Percentiles rank a stretch among this genome's conserved stretches.
Evolutionary conservation across 2,797 vertebrate species (phyloP).

Genomic region (Argyrosomus regius): DNA sequence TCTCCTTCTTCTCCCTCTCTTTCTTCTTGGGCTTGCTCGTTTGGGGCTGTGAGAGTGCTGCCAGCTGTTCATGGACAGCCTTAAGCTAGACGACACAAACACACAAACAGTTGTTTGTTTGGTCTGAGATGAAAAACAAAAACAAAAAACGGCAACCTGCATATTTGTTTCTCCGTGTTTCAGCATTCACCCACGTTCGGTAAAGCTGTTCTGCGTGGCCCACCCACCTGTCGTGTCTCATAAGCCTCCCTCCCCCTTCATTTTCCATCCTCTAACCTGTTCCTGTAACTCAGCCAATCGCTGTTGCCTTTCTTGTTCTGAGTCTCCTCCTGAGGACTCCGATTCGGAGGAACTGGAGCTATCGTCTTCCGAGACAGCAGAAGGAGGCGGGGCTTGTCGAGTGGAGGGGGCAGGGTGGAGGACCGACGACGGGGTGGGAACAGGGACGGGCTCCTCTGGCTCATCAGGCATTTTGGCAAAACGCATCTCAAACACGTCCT

Average conservation of each 20-base stretch:
- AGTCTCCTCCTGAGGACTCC: conserved; percentile 91
- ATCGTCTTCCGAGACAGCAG: conserved; percentile 87
- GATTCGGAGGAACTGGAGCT: conserved; percentile 93
- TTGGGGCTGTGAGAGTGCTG: conserved; percentile 93
- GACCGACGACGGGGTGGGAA: conserved; percentile 88
- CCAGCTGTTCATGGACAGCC: conserved; percentile 95
- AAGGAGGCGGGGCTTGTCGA: conserved; percentile 87
- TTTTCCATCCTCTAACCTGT: conserved; percentile 86
- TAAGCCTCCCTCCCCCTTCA: conserved; percentile 70
- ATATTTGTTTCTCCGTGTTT: conserved; percentile 25
- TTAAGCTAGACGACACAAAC: conserved; percentile 84
- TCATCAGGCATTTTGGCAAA: conserved; percentile 97
- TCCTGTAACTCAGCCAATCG: conserved; percentile 94
- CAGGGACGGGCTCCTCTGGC: conserved; percentile 85
- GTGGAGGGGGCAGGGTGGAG: conserved; percentile 88
- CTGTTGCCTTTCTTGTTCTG: conserved; percentile 92
- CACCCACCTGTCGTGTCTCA: conserved; percentile 66
- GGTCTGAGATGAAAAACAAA: conserved; percentile 6
- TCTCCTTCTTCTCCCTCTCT: conserved; percentile 90
- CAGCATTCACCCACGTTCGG: conserved; percentile 47
- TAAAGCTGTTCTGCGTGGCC: conserved; percentile 58
- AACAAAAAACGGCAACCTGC: neutral
- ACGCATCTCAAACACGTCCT: conserved; percentile 97
- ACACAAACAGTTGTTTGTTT: conserved; percentile 13
- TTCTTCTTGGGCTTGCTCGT: conserved; percentile 95